phyloP scores from a whole-genome alignment of 2,888 invertebrate genomes.

The Tenthredo notha region DNA sequence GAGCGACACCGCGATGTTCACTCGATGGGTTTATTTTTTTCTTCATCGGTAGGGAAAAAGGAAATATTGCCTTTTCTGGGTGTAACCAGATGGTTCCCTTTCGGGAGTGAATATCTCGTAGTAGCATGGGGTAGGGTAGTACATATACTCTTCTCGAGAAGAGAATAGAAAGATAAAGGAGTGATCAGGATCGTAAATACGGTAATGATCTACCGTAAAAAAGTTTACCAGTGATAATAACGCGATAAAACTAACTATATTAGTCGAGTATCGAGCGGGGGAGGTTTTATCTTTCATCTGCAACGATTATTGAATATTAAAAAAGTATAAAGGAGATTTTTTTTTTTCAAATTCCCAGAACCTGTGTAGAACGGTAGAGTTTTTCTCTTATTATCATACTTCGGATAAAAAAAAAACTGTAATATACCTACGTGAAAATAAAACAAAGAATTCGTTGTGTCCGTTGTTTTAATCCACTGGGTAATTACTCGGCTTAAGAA shows the following conservation, averaged over 20 bases:
- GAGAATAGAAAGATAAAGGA: not conserved
- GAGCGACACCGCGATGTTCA: not conserved
- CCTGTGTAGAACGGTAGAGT: too few relatives aligned
- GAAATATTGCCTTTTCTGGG: not conserved
- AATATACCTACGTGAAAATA: too few relatives aligned
- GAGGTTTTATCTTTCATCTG: not conserved
- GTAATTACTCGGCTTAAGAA: conserved; percentile 41
- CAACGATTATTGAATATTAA: not conserved
- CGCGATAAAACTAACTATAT: not conserved
- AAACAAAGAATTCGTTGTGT: conserved; percentile 1
- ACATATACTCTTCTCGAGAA: not conserved
- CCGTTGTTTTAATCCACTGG: conserved; percentile 32
- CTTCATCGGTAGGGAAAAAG: not conserved
- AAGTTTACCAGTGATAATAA: conserved; percentile 1
- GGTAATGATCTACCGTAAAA: conserved; percentile 18
- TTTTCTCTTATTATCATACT: too few relatives aligned
- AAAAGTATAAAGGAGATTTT: not conserved
- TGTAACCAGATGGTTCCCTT: not conserved
- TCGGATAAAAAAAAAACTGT: too few relatives aligned
- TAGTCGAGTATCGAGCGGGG: not conserved
- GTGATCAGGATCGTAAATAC: conserved; percentile 7
- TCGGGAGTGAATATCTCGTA: not conserved
- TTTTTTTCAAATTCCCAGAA: too few relatives aligned
- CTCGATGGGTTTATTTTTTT: not conserved
- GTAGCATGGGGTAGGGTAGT: not conserved